Base-by-base conservation (phyloP, 2,888 invertebrate species). In the Andrena bucephala region DNA sequence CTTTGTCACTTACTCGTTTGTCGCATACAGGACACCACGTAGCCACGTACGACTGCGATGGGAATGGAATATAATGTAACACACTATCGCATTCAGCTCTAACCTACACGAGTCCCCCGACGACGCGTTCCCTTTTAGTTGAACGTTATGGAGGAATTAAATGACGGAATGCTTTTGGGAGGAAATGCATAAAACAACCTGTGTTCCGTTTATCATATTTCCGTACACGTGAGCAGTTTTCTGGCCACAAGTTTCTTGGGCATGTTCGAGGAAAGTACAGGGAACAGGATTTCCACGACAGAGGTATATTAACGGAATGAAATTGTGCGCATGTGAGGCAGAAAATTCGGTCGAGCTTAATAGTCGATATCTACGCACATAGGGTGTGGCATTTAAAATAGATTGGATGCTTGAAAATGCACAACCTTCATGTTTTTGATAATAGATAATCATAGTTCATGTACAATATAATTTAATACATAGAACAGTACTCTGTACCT, bases 21-120 rank as follows among this genome's bases (percentile, higher is more conserved):
- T 90, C 89, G 73, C 87, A 87, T 42, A 87, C 82, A 33, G 84
- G 86, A 69, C 87, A 88, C 88, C 88, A 89, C 20, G 86, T 87
- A 68, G 86, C 81, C 66, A 62, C 48, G 60, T 73, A 71, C 31
- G 62, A 42, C 86, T 86, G 50, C 7, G 29, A 79, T 24, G 31
- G 54, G 42, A 69, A 69, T 31, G 24, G 29, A 52, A 70, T 59
- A 65, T 65, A 54, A 69, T 48, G 20, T 65, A 71, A 71, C 24
- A 7, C 29, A 59, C 33, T 16, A 50, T 13, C 20, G 54, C 16
- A 68, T 54, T 50, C 8, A 62, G 60, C 57, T 71, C 62, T 77
- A 78, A 78, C 67, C 77, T 81, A 4, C 27, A 20, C 54, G 27
- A 67, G 20, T 33, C 16, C 42, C 42, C 42, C 52, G 36, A 29